Percentiles rank a stretch among this genome's conserved stretches.
These are phyloP conservation scores for Andrena marginata DNA, from an alignment of 2,888 invertebrate species.

Conservation along the genomic window DNA sequence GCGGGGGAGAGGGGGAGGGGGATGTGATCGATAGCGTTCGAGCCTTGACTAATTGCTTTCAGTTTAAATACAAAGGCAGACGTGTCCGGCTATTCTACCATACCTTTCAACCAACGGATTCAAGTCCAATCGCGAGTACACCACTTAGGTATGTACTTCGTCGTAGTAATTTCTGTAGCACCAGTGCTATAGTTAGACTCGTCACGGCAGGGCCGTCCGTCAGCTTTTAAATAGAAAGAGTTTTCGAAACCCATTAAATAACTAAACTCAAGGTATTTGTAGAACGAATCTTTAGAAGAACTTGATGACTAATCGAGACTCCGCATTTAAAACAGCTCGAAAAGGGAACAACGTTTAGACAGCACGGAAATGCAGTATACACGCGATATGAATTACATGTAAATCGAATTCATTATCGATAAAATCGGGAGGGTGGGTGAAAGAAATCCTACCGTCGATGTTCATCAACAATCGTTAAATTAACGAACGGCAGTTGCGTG, in stretches of 20 bases:
- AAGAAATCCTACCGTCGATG: constrained; percentile 33
- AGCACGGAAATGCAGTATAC: not conserved
- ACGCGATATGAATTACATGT: not conserved
- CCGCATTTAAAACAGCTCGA: not conserved
- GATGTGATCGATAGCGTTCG: not conserved
- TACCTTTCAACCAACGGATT: no score
- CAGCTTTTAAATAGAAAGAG: no score
- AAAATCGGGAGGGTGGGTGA: not conserved
- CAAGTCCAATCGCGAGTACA: no score
- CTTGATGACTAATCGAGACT: not conserved
- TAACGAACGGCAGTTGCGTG: constrained; percentile 17
- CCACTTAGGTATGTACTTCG: no score
- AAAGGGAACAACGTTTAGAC: not conserved
- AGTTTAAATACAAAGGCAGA: not conserved
- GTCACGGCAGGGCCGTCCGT: no score
- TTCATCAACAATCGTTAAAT: constrained; percentile 42
- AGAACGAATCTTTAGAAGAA: no score
- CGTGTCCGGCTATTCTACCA: no score
- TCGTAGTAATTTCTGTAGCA: no score
- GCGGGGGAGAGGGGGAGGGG: not conserved
- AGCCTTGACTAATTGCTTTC: not conserved
- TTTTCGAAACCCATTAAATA: no score
- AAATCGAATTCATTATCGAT: constrained; percentile 25
- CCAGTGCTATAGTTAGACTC: no score
- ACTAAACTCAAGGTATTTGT: no score